Evolutionary conservation across 2,113 vertebrate species (phyloP).

Genomic region (Chaetodon auriga): DNA sequence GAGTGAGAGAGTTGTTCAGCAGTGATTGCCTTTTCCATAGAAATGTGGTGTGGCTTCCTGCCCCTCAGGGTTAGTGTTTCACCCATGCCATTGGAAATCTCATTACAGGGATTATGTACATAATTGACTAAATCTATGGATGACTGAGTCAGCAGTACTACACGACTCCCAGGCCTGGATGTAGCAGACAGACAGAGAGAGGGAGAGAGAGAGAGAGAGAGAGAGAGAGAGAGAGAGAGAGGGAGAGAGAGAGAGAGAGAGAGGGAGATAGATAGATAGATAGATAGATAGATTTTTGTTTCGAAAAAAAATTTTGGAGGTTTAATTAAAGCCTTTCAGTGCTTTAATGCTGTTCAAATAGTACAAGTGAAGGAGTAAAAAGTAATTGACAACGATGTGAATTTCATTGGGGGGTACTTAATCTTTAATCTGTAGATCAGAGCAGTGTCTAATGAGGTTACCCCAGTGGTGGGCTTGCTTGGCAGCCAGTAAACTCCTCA

Average conservation of each 20-base stretch:
- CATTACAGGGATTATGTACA: slow-evolving; percentile 85
- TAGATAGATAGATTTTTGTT: slow-evolving; percentile 13
- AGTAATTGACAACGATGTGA: background rate
- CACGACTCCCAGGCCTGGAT: slow-evolving; percentile 10
- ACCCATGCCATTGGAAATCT: slow-evolving; percentile 83
- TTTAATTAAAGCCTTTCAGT: background rate
- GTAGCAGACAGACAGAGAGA: slow-evolving; percentile 35
- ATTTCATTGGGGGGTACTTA: background rate
- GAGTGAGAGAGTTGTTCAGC: slow-evolving; percentile 52
- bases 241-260: too few relatives aligned
- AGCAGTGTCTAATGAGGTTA: slow-evolving; percentile 22
- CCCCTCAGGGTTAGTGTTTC: slow-evolving; percentile 82
- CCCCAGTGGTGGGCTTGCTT: slow-evolving; percentile 21
- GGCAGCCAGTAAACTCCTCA: slow-evolving; percentile 26
- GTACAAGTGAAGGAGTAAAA: background rate
- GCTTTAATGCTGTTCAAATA: background rate
- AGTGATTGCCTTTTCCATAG: slow-evolving; percentile 77
- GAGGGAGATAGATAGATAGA: too few relatives aligned
- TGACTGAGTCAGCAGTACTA: slow-evolving; percentile 77
- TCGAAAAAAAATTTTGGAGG: too few relatives aligned
- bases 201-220: slow-evolving; percentile 36
- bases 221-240: slow-evolving; percentile 23
- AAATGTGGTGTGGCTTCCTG: slow-evolving; percentile 60
- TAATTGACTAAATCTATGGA: slow-evolving; percentile 84
- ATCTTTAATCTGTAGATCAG: slow-evolving; percentile 35